Evolutionary conservation across 2,113 vertebrate species (phyloP).

Genomic region (Chascanopsetta lugubris): DNA sequence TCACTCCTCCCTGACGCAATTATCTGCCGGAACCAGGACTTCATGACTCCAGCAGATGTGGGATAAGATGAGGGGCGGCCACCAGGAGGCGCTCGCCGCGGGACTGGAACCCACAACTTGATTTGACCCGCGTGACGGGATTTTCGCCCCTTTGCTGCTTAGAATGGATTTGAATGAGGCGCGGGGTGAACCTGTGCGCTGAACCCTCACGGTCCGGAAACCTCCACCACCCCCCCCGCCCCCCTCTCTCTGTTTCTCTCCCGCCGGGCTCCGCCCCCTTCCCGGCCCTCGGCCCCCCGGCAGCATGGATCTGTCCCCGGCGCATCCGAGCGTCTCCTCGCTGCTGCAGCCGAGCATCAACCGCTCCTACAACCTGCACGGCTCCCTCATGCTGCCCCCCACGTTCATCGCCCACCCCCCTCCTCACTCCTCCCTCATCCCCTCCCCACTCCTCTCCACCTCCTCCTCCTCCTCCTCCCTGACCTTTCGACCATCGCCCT

Average conservation of each 20-base stretch:
- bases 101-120: background rate
- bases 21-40: background rate
- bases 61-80: background rate
- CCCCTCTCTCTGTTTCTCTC: background rate
- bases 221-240: background rate
- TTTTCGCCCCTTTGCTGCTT: background rate
- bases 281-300: background rate
- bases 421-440: slow-evolving; percentile 19
- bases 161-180: slow-evolving; percentile 41
- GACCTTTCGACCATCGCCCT: slow-evolving; percentile 16
- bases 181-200: background rate
- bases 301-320: slow-evolving; percentile 61
- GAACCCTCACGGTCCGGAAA: background rate
- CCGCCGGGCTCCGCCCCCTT: background rate
- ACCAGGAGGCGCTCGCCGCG: background rate
- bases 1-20: slow-evolving; percentile 38
- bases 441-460: slow-evolving; percentile 24
- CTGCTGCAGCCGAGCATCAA: slow-evolving; percentile 52
- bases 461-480: slow-evolving; percentile 29
- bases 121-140: background rate
- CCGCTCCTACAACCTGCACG: slow-evolving; percentile 38
- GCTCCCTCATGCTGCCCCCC: slow-evolving; percentile 27
- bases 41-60: slow-evolving; percentile 44
- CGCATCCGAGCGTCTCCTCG: slow-evolving; percentile 55
- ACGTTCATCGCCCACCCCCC: slow-evolving; percentile 26